Conservation (phyloP, 1,140 invertebrate species). For the Drosophila aff. region DNA sequence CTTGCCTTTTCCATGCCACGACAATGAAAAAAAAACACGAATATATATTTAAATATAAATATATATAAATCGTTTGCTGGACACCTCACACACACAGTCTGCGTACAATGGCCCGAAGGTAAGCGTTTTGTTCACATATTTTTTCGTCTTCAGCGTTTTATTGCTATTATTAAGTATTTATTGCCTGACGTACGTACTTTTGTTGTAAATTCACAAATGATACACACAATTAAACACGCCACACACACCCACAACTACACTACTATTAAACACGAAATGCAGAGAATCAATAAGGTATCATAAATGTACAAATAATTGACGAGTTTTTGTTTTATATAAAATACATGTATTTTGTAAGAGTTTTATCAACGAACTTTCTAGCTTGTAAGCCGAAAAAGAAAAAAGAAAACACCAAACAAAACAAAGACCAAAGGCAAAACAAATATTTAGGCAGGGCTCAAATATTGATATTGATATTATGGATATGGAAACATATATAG, state of each 20-base stretch:
- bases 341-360: constrained; percentile 37
- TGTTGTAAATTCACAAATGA: constrained; percentile 66
- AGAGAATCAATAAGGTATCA: constrained; percentile 59
- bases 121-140: constrained; percentile 85
- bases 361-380: constrained; percentile 44
- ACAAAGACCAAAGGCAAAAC: constrained; percentile 16
- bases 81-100: constrained; percentile 87
- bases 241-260: constrained; percentile 16
- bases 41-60: constrained; percentile 13
- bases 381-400: constrained; percentile 52
- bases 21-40: constrained; percentile 21
- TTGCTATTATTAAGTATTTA: constrained; percentile 75
- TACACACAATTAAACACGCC: constrained; percentile 41
- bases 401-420: constrained; percentile 1
- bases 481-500: constrained; percentile 14
- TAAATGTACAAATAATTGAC: constrained; percentile 62
- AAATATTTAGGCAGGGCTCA: constrained; percentile 36
- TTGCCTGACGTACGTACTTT: constrained; percentile 76
- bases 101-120: constrained; percentile 95
- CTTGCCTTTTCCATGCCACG: constrained; percentile 73
- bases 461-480: constrained; percentile 28
- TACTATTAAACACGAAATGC: constrained; percentile 2
- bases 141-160: constrained; percentile 40
- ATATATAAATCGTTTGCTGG: constrained; percentile 86
- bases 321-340: constrained; percentile 53